Evolutionary conservation across 2,113 vertebrate species (phyloP).

Genomic region (Leucoraja erinaceus): DNA sequence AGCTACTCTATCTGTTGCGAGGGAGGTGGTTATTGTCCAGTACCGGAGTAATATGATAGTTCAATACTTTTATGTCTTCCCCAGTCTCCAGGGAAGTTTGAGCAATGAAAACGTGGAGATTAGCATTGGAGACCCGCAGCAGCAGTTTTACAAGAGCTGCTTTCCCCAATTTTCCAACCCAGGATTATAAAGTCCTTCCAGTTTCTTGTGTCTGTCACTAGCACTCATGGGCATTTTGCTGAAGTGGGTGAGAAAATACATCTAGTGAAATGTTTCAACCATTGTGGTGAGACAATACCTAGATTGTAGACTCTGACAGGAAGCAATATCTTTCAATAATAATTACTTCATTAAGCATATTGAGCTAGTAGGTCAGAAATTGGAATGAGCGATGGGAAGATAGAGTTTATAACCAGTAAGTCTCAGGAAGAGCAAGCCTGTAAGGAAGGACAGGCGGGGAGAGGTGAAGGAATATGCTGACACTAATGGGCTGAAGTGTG

Average conservation of each 20-base stretch:
- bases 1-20: slow-evolving; percentile 17
- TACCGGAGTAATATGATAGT: slow-evolving; percentile 6
- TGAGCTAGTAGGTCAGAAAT: neutral
- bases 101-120: neutral
- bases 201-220: neutral
- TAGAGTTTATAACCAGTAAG: neutral
- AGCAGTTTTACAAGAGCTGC: neutral
- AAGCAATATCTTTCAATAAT: neutral
- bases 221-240: no score
- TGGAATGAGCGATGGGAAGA: no score
- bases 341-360: neutral
- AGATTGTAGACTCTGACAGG: neutral
- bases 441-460: neutral
- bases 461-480: no score
- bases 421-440: no score
- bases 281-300: neutral
- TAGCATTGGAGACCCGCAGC: slow-evolving; percentile 11
- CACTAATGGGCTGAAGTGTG: no score
- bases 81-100: neutral
- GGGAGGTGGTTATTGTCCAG: slow-evolving; percentile 3
- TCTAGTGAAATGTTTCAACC: neutral
- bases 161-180: neutral
- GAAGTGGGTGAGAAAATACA: no score
- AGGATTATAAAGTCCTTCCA: neutral
- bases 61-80: neutral